A percentile compares a stretch with the other conserved stretches of the same genome.
phyloP scores from a whole-genome alignment of 2,113 vertebrate species.

The Carassius gibelio region DNA sequence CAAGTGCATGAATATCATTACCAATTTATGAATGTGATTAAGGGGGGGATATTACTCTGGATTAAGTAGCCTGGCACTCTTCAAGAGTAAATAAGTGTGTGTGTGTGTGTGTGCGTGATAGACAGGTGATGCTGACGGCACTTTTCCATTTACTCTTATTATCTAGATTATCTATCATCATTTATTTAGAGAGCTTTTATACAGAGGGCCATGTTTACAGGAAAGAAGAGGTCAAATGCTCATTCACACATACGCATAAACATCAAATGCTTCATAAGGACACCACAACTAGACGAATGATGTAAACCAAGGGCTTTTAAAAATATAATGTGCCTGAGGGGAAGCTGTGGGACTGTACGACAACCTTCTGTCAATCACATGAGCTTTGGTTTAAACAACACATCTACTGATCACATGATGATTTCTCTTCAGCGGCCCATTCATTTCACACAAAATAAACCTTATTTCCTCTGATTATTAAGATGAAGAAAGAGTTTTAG shows the following conservation, averaged over 20 bases:
- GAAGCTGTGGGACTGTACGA: not conserved
- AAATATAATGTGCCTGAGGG: conserved; percentile 2
- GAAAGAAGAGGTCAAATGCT: conserved; percentile 37
- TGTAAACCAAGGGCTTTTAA: conserved; percentile 19
- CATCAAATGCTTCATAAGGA: not conserved
- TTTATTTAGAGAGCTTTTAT: conserved; percentile 19
- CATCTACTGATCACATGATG: not conserved
- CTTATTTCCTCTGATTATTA: not conserved
- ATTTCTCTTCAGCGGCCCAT: not conserved
- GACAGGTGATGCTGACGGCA: not conserved
- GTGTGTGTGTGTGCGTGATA: not conserved
- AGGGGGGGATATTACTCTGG: conserved; percentile 33
- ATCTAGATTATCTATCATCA: conserved; percentile 23
- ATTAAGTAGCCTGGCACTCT: conserved; percentile 15
- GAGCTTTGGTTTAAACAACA: conserved; percentile 8
- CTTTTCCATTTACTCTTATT: not conserved
- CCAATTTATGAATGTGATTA: conserved; percentile 39
- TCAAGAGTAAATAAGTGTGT: conserved; percentile 20
- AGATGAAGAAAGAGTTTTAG: not conserved
- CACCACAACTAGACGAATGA: not conserved
- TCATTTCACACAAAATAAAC: not conserved
- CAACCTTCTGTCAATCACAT: conserved; percentile 10
- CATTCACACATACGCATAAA: not conserved
- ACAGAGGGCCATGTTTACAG: not conserved
- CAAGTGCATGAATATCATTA: conserved; percentile 40